These are phyloP conservation scores for Plectropomus leopardus DNA, from an alignment of 2,113 vertebrate genomes.

Conservation along the genomic window DNA sequence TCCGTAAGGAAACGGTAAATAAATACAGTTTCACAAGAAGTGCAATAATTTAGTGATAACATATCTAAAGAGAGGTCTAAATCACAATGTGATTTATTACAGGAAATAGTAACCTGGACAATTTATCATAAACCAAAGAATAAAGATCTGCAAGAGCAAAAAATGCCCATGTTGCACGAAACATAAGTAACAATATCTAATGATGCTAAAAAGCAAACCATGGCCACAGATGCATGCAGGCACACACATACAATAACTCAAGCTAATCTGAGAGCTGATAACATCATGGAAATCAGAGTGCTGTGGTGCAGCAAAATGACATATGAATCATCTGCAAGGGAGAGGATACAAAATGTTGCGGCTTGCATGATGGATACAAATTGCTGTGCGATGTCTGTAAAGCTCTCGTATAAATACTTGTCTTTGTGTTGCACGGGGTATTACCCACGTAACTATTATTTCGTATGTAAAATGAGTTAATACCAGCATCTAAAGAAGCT, in stretches of 20 bases:
- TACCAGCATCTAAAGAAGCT: background rate
- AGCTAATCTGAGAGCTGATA: constrained; percentile 75
- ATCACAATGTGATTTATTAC: constrained; percentile 36
- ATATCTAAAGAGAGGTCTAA: constrained; percentile 14
- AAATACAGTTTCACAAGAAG: constrained; percentile 1
- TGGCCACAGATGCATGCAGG: constrained; percentile 23
- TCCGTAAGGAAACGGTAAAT: background rate
- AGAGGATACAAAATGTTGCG: constrained; percentile 63
- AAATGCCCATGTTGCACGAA: constrained; percentile 10
- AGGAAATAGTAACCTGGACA: constrained; percentile 23
- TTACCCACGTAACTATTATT: constrained; percentile 9
- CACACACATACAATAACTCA: constrained; percentile 60
- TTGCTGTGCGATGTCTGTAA: constrained; percentile 60
- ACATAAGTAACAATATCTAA: constrained; percentile 35
- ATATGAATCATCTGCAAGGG: constrained; percentile 76
- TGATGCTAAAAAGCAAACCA: constrained; percentile 40
- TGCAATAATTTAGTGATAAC: background rate
- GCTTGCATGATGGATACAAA: constrained; percentile 74
- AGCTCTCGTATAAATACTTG: constrained; percentile 73
- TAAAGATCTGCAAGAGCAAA: constrained; percentile 21
- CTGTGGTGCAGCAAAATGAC: constrained; percentile 59
- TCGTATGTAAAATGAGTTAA: constrained; percentile 6
- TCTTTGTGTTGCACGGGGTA: constrained; percentile 40
- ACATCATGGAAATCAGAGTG: constrained; percentile 67
- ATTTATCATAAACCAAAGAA: constrained; percentile 42